Base-by-base conservation (phyloP, 2,113 vertebrate genomes). In the Tympanuchus pallidicinctus region DNA sequence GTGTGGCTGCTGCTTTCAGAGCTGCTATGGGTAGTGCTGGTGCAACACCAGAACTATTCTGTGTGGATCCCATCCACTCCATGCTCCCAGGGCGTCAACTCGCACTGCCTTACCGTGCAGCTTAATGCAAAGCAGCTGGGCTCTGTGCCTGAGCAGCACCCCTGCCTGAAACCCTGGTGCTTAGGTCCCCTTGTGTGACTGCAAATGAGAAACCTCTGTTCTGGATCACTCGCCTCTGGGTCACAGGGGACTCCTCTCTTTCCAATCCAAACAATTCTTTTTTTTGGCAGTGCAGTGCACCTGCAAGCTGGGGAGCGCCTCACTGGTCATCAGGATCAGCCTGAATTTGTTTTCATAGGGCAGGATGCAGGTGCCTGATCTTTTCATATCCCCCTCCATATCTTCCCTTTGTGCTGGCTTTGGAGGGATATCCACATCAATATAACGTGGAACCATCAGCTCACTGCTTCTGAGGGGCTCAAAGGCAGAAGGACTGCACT, bases 101-200 rank as follows among this genome's bases (percentile, higher is more conserved):
- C 1, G 0, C 16, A 11, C 5, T 21, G 28, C 38, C 13, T 3
- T 24, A 21, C 14, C 0, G 1, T 3, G 14, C 22, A n/a, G 6
- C 13, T 34, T 45, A 22, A 0, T 36, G 45, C 19, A 74, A 50
- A 75, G 64, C 45, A 50, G 19, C 6, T 22, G n/a, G 38, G 19
- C 50, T 84, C 13, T 12, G 0, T 8, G 34, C 40, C 64, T 38
- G 59, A 63, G 63, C 71, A 50, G 19, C 61, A 65, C 27, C 32
- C 50, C 43, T 59, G n/a, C 24, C 64, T 67, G 34, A 45, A 45
- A 28, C 17, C 22, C 34, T 67, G 61, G 13, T 20, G 56, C 5
- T 66, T 34, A 3, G 1, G 3, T 36, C 28, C 54, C 70, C 60
- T n/a, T 56, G 48, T 56, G 34, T 74, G 27, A 20, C 30, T 38